phyloP scores from a whole-genome alignment of 2,888 invertebrate genomes.

The Smittia sp. region DNA sequence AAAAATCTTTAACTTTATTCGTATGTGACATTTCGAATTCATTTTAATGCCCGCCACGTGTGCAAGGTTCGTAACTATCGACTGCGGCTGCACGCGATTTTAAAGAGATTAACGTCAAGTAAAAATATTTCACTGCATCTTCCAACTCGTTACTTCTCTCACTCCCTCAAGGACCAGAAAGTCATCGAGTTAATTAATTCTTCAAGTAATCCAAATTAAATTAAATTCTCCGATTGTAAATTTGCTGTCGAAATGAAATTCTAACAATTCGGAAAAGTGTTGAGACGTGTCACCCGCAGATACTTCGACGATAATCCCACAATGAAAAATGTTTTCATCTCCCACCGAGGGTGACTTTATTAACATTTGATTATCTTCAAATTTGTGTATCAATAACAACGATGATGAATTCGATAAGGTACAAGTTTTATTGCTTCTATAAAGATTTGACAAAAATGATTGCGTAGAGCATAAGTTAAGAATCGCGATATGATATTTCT shows the following conservation, averaged over 20 bases:
- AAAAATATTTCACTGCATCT: neutral
- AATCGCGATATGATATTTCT: too few relatives aligned
- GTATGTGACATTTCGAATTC: neutral
- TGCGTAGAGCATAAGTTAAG: too few relatives aligned
- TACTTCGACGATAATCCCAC: neutral
- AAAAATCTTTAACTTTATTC: neutral
- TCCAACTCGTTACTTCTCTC: neutral
- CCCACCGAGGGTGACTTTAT: constrained; percentile 1
- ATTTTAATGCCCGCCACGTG: neutral
- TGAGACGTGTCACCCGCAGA: constrained; percentile 20
- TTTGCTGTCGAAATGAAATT: constrained; percentile 2
- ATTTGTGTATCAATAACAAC: constrained; percentile 23
- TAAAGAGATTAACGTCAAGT: constrained; percentile 3
- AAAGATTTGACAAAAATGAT: too few relatives aligned
- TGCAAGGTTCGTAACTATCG: neutral
- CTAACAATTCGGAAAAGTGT: constrained; percentile 15
- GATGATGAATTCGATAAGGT: neutral
- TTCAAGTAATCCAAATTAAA: neutral
- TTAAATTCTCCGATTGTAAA: constrained; percentile 13
- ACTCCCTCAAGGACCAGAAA: constrained; percentile 3
- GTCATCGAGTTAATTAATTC: constrained; percentile 21
- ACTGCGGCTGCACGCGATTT: neutral
- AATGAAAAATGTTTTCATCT: neutral
- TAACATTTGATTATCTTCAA: constrained; percentile 18
- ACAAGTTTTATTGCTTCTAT: neutral